phyloP scores from a whole-genome alignment of 2,113 vertebrate genomes.

The Crotalus tigris region DNA sequence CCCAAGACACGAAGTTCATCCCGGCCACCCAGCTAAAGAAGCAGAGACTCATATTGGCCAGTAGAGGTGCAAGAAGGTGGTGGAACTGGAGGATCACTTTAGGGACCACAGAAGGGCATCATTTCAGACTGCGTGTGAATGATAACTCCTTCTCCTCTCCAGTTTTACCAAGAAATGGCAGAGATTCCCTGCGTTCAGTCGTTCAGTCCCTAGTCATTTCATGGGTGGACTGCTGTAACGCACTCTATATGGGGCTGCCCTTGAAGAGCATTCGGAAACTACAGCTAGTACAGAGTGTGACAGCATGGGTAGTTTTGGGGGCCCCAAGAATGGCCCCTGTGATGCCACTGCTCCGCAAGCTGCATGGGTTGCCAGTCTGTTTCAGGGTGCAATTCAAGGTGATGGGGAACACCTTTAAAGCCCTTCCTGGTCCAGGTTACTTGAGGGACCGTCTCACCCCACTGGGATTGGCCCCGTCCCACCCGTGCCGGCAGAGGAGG shows the following conservation, averaged over 20 bases:
- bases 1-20: not conserved
- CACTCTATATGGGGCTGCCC: no score
- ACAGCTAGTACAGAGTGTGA: no score
- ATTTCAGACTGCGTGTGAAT: not conserved
- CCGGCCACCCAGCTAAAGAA: not conserved
- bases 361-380: no score
- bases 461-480: no score
- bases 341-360: no score
- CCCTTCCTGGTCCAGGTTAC: no score
- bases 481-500: no score
- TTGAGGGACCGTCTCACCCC: no score
- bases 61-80: not conserved
- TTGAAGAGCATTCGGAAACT: no score
- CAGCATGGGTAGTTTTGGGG: not conserved
- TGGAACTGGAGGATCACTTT: not conserved
- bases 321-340: no score
- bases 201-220: not conserved
- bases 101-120: not conserved
- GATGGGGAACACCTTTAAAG: no score
- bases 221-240: not conserved
- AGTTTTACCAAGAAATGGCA: not conserved
- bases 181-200: not conserved
- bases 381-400: no score
- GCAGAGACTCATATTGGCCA: not conserved
- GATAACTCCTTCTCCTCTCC: not conserved